A percentile compares a stretch with the other conserved stretches of the same genome.
These are phyloP conservation scores for Pachypsylla venusta DNA, from an alignment of 1,140 invertebrate species.

Conservation along the genomic window DNA sequence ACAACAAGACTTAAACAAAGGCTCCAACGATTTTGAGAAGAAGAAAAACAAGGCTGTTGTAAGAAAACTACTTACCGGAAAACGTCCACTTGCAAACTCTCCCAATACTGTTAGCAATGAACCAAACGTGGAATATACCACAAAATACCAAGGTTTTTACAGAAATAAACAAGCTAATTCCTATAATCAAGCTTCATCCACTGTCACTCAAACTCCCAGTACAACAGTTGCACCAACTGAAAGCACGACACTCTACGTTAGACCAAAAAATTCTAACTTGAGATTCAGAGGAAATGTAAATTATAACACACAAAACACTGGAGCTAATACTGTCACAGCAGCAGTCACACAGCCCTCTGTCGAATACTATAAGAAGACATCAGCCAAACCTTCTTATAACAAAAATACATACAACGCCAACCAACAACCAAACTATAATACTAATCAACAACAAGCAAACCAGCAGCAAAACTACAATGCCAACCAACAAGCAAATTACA, in stretches of 20 bases:
- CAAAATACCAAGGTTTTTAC: background rate
- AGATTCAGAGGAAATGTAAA: slow-evolving; percentile 16
- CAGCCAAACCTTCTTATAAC: slow-evolving; percentile 10
- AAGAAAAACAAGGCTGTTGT: slow-evolving; percentile 19
- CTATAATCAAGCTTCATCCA: background rate
- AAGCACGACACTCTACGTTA: slow-evolving; percentile 7
- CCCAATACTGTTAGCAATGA: background rate
- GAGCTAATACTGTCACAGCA: background rate
- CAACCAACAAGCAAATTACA: slow-evolving; percentile 23
- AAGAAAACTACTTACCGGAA: slow-evolving; percentile 21
- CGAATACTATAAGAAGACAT: slow-evolving; percentile 12
- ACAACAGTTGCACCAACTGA: slow-evolving; percentile 11
- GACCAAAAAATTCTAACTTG: slow-evolving; percentile 8
- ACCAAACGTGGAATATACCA: background rate
- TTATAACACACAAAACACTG: slow-evolving; percentile 11
- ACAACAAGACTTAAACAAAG: slow-evolving; percentile 24
- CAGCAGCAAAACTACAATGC: slow-evolving; percentile 21
- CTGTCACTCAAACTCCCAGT: background rate
- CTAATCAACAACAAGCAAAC: background rate
- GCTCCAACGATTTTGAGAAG: slow-evolving; percentile 12
- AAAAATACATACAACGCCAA: slow-evolving; percentile 10
- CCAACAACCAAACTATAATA: slow-evolving; percentile 9
- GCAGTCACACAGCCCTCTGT: slow-evolving; percentile 7
- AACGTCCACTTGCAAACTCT: slow-evolving; percentile 14
- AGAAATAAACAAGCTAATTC: background rate